Conservation (phyloP, 1,140 invertebrate genomes). For the Caenorhabditis tropicalis region DNA sequence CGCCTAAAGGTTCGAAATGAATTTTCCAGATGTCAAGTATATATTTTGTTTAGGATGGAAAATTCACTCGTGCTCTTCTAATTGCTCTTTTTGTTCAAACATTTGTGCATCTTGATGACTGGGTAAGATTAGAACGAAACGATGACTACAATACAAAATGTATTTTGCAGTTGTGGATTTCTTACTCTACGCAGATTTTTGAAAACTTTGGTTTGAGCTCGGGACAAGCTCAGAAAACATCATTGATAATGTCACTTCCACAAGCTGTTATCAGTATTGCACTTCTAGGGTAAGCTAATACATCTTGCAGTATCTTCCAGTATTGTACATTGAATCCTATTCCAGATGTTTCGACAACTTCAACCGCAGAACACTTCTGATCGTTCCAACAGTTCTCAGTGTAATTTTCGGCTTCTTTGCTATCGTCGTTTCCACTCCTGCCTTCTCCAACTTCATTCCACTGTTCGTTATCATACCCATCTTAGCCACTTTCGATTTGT, state of each 20-base stretch:
- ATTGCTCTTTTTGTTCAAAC: slow-evolving; percentile 46
- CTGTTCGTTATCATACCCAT: slow-evolving; percentile 39
- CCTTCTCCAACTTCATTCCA: neutral
- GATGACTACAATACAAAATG: neutral
- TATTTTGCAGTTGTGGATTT: slow-evolving; percentile 50
- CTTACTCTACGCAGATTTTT: slow-evolving; percentile 52
- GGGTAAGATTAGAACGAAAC: slow-evolving; percentile 22
- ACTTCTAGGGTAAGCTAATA: neutral
- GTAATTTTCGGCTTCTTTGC: slow-evolving; percentile 44
- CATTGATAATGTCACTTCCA: slow-evolving; percentile 47
- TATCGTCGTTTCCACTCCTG: slow-evolving; percentile 14
- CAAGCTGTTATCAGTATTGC: slow-evolving; percentile 44
- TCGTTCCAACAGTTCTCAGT: slow-evolving; percentile 44
- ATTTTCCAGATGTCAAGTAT: neutral
- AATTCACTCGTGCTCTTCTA: slow-evolving; percentile 46
- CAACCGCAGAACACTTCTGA: slow-evolving; percentile 45
- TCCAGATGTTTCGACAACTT: slow-evolving; percentile 50
- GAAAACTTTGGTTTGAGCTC: slow-evolving; percentile 39
- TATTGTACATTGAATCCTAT: too few relatives aligned
- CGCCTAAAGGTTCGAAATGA: neutral
- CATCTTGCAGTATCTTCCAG: neutral
- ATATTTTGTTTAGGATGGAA: slow-evolving; percentile 27
- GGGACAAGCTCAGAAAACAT: slow-evolving; percentile 32
- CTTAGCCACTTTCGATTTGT: slow-evolving; percentile 49
- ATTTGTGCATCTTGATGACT: slow-evolving; percentile 53